Evolutionary conservation across 2,797 vertebrate species (phyloP), one percentile per base, ranked within the genome.

Genomic region (Megalops cyprinoides): DNA sequence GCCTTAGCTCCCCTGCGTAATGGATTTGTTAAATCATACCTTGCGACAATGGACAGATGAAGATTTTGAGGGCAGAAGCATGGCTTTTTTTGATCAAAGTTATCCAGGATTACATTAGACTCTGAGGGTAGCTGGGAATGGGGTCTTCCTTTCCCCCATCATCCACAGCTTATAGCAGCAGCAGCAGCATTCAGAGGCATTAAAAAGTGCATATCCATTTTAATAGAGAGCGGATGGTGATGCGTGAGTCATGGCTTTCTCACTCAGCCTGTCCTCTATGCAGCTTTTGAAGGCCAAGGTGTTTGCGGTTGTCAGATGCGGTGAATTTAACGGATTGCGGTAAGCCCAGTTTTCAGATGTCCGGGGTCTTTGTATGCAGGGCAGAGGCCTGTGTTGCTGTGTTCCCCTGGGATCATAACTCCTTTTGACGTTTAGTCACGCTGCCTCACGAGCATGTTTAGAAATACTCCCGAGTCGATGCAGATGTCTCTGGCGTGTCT

Each of bases 391-490:
- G 18, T 15, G 60, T 65, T 85, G 86, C 84, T 82, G 85, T 85
- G 88, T 91, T 91, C 84, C 84, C 84, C 69, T 82, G 80, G 77
- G 85, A 87, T 86, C 87, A 83, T 79, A 71, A 75, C 81, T 71
- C 37, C 5, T 37, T n/a, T 20, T 18, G 65, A 65, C 69, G 65
- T 69, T n/a, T 39, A 69, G 65, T 69, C 65, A 42, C 6, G 65
- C 65, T 81, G 74, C 28, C 4, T 46, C 18, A 37, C 55, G 46
- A 88, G 89, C n/a, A 87, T 87, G 78, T 89, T 92, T 88, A 89
- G 90, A 90, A 91, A 91, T 91, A 91, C 86, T 82, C 56, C 1
- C 91, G 93, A 94, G 87, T 90, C 89, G 89, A 81, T 92, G 91
- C 92, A 94, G 91, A 94, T 94, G 92, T 91, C 90, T 87, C 25